Conservation (phyloP, 2,888 invertebrate species). For the Pristionchus maxplancki region DNA sequence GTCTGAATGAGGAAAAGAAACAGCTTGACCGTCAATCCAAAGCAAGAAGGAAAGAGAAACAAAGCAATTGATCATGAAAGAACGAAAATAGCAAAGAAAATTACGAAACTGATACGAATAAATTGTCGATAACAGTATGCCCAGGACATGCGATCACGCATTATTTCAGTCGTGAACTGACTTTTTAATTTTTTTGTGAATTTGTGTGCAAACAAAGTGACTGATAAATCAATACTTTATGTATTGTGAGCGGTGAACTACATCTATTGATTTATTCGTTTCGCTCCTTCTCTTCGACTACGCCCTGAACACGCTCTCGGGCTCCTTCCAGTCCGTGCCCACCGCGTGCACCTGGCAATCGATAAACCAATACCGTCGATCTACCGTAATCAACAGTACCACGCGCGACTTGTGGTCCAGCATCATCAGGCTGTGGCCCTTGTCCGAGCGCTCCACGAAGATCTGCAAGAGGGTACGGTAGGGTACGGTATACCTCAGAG, state of each 20-base stretch:
- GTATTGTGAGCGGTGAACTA: background rate
- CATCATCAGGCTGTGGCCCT: constrained; percentile 34
- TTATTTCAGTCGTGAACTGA: too few relatives aligned
- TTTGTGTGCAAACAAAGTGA: background rate
- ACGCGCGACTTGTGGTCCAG: background rate
- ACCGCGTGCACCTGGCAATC: constrained; percentile 3
- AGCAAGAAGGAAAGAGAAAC: too few relatives aligned
- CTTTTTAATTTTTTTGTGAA: background rate
- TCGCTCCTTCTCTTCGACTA: background rate
- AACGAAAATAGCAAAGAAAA: background rate
- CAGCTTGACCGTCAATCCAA: too few relatives aligned
- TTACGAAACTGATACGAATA: too few relatives aligned
- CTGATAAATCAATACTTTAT: constrained; percentile 19
- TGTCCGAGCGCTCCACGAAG: constrained; percentile 10
- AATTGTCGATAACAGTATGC: too few relatives aligned
- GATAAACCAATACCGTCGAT: background rate
- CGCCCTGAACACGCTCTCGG: background rate
- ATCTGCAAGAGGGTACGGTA: background rate
- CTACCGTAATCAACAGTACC: background rate
- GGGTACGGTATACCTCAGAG: background rate
- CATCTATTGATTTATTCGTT: background rate
- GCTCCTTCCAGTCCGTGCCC: constrained; percentile 23
- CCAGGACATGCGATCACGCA: too few relatives aligned
- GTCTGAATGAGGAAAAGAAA: too few relatives aligned
- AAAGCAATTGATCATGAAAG: too few relatives aligned